Evolutionary conservation across 2,888 invertebrate genomes (phyloP).

Genomic region (Orgyia antiqua): DNA sequence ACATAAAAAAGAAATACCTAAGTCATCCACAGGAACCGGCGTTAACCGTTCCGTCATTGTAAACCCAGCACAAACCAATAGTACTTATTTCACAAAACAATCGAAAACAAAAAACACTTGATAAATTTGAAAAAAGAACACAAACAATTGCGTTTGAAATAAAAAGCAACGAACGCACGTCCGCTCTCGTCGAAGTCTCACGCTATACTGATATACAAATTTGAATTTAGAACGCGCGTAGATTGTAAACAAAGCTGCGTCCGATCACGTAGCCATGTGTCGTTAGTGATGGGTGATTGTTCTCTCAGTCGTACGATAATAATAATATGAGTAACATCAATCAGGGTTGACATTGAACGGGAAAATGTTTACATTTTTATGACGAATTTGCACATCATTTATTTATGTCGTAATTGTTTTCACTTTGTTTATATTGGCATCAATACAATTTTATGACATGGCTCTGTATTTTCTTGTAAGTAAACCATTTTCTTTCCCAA

Average conservation of each 20-base stretch:
- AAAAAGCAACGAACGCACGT: constrained; percentile 27
- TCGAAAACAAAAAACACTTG: constrained; percentile 7
- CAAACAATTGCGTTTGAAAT: constrained; percentile 19
- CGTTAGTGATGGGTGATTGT: constrained; percentile 13
- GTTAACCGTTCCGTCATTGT: constrained; percentile 29
- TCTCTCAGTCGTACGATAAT: constrained; percentile 6
- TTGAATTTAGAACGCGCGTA: constrained; percentile 41
- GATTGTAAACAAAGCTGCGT: constrained; percentile 35
- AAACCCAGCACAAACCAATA: constrained; percentile 6
- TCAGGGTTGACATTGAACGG: not conserved
- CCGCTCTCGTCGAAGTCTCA: constrained; percentile 36
- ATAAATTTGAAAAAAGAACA: constrained; percentile 1
- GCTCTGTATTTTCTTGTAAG: too few relatives aligned
- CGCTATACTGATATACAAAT: constrained; percentile 39
- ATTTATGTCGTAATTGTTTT: too few relatives aligned
- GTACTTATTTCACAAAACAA: not conserved
- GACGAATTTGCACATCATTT: too few relatives aligned
- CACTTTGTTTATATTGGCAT: too few relatives aligned
- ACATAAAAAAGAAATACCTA: constrained; percentile 24
- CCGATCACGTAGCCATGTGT: constrained; percentile 29
- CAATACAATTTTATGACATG: too few relatives aligned
- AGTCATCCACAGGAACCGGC: constrained; percentile 25
- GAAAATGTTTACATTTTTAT: too few relatives aligned
- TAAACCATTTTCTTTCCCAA: too few relatives aligned
- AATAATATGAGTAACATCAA: not conserved